phyloP scores from a whole-genome alignment of 2,113 vertebrate species.

The Aphyosemion australe region DNA sequence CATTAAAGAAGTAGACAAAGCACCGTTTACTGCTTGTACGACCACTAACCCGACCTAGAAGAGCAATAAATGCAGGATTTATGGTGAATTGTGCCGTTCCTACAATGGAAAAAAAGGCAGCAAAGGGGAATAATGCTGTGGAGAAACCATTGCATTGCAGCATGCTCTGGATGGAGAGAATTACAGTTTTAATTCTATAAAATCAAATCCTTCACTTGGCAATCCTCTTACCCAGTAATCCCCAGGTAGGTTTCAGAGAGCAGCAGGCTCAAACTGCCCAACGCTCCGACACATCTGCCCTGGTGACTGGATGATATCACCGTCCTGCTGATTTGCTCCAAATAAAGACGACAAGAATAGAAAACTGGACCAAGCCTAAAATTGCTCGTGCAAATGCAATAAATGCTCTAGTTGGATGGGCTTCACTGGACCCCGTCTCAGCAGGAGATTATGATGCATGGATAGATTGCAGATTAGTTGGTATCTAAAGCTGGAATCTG shows the following conservation, averaged over 20 bases:
- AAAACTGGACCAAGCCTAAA: conserved; percentile 5
- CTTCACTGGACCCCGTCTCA: neutral
- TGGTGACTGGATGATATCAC: conserved; percentile 30
- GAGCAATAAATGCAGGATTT: no score
- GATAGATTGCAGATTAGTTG: conserved; percentile 2
- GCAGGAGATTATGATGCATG: neutral
- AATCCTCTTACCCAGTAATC: conserved; percentile 75
- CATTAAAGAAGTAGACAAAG: neutral
- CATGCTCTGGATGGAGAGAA: conserved; percentile 48
- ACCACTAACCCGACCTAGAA: neutral
- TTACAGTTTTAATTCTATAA: conserved; percentile 74
- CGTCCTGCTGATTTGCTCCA: conserved; percentile 22
- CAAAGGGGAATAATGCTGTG: conserved; percentile 1
- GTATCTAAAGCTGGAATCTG: neutral
- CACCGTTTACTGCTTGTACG: neutral
- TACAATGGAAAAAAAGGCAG: neutral
- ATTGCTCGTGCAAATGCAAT: neutral
- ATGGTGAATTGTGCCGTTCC: neutral
- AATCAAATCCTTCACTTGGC: conserved; percentile 70
- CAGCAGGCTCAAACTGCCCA: conserved; percentile 50
- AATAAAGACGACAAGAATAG: conserved; percentile 10
- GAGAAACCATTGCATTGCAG: conserved; percentile 32
- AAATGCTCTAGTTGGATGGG: neutral
- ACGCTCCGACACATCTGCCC: conserved; percentile 62
- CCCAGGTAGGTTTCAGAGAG: conserved; percentile 73